Base-by-base conservation (phyloP, 2,888 invertebrate species). In the Lycocerus yunnanus region DNA sequence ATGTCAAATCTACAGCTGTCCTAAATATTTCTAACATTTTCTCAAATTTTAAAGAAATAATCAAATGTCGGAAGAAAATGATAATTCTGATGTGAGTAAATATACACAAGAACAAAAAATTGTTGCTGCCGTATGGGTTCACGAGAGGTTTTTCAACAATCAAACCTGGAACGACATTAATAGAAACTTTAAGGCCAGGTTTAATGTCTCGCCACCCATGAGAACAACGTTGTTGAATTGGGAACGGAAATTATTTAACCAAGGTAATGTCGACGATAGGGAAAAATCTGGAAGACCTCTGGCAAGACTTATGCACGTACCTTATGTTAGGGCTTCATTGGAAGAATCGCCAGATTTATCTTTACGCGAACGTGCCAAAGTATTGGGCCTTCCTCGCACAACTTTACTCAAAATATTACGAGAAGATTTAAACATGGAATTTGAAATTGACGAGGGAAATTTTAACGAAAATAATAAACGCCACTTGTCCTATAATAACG, bases 101-200 rank as follows among this genome's bases (percentile, higher is more conserved):
- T 85, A 84, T 70, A 87, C 85, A 2, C 85, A 88, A 66, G 89
- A 88, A 77, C 87, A 88, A 81, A 85, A 88, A 77, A 82, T 89
- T 14, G 86, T 89, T 20, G 85, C 89, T 0, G 89, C 88, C 1
- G 89, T 88, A 16, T 89, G 89, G 89, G 88, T 88, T 20, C 89
- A 89, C 73, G 89, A 89, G 80, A 85, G 87, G 66, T 84, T 85
- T 66, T 83, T 83, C 72, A 87, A 88, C 11, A 85, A 82, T 70
- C 84, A 84, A 75, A 83, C 84, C 21, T 82, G 80, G 82, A 82
- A 82, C 72, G 82, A 88, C 85, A 87, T 89, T 66, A 86, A 86
- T 78, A 83, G 84, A 24, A 87, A 88, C 78, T 89, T 89, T 77
- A 81, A 83, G 69, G 81, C 84, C 73, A 84, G 89, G 77, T 89